Conservation (phyloP, 2,113 vertebrate genomes). For the Oriolus oriolus region DNA sequence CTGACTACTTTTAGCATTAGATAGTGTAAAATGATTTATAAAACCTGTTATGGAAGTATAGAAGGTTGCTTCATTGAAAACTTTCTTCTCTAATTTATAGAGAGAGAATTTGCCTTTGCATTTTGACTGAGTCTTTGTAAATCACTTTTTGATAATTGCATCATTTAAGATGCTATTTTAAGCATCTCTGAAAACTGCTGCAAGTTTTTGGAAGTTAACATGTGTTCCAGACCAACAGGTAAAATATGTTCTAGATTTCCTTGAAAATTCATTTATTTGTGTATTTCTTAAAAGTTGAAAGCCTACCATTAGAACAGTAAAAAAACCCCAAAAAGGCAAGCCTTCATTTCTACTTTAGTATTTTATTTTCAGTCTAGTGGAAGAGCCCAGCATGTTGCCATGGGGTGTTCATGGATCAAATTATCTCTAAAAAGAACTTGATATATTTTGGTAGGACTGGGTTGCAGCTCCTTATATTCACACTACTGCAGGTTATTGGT, state of each 20-base stretch:
- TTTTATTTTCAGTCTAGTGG: background rate
- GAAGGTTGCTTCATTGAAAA: background rate
- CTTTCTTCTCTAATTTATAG: background rate
- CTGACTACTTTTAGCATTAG: background rate
- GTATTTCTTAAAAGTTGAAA: background rate
- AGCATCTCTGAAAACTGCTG: background rate
- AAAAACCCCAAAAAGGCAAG: too few relatives aligned
- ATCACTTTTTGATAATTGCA: background rate
- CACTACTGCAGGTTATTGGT: background rate
- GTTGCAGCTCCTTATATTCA: background rate
- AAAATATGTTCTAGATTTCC: background rate
- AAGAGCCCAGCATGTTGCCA: background rate
- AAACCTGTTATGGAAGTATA: background rate
- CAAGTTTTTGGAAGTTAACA: background rate
- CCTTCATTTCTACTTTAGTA: background rate
- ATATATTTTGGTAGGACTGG: background rate
- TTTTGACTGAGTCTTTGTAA: background rate
- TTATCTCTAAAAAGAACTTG: background rate
- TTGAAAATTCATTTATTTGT: background rate
- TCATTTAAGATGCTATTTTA: background rate
- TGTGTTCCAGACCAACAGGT: background rate
- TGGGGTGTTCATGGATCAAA: background rate
- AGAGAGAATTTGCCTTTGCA: background rate
- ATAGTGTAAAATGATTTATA: background rate
- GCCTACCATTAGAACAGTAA: background rate